Evolutionary conservation across 2,113 vertebrate species (phyloP), one percentile per base, ranked within the genome.

Genomic region (Xiphorhynchus elegans): DNA sequence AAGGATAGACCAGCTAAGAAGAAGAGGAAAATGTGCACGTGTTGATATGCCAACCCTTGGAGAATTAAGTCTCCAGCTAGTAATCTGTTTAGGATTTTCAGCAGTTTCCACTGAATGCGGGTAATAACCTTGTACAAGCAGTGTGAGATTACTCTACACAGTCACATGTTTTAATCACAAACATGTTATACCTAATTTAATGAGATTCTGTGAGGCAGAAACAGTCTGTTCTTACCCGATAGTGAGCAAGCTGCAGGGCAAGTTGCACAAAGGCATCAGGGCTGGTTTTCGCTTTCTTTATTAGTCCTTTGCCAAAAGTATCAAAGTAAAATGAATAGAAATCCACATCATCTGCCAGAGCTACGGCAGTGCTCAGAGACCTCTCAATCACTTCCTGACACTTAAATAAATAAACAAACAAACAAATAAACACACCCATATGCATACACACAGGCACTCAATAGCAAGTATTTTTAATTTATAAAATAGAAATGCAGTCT

Each of bases 221-320:
- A 25, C 25, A 69, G 20, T 33, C 5, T 11, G 46, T 9, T 31
- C 40, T 95, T 85, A 99, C 99, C 98, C 98, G 98, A 91, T 98
- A 99, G 89, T 99, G 99, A 20, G 99, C 99, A 66, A 99, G 98
- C 98, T 99, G 99, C 21, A 99, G 98, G 17, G 98, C 98, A 6
- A 99, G 98, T 86, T 99, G 99, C 78, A 99, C 98, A 16, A 99
- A 99, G 73, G 98, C 99, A 37, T 99, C 99, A 0, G 99, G 99
- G 88, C 99, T 99, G 23, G 98, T 99, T 91, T 98, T 98, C 69
- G 98, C 98, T 91, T 99, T 99, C 98, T 99, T 99, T 94, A 99
- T 99, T 72, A 98, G 84, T 12, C 98, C 99, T 96, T 99, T 99
- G 13, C 99, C 99, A 92, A 99, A 99, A 58, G 94, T 4, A 9